Conservation (phyloP, 1,140 invertebrate genomes). For the Meloidogyne floridensis region DNA sequence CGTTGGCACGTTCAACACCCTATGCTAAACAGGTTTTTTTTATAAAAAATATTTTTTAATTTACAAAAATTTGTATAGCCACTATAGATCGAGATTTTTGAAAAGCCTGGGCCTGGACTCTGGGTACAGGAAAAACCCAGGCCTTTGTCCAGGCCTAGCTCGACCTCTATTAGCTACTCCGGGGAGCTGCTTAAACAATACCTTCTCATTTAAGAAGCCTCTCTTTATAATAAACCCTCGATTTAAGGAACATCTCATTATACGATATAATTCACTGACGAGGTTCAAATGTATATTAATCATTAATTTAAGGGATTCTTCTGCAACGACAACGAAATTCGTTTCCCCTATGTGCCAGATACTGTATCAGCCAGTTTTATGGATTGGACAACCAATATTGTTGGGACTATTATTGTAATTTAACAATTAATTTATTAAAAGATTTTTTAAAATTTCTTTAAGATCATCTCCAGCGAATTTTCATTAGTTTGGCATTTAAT, state of each 20-base stretch:
- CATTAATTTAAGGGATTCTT: constrained; percentile 50
- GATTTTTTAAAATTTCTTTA: neutral
- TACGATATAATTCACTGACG: too few relatives aligned
- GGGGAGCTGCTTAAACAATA: too few relatives aligned
- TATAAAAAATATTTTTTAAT: too few relatives aligned
- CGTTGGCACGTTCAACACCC: constrained; percentile 18
- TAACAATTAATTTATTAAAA: constrained; percentile 16
- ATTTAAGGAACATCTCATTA: too few relatives aligned
- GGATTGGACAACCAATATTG: constrained; percentile 46
- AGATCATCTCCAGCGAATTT: constrained; percentile 51
- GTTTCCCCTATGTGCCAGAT: constrained; percentile 43
- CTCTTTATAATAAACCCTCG: too few relatives aligned
- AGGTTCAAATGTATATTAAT: neutral
- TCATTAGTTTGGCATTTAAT: constrained; percentile 48
- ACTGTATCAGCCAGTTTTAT: constrained; percentile 50
- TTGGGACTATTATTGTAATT: constrained; percentile 48
- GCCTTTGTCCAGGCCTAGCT: too few relatives aligned
- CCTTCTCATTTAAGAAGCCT: too few relatives aligned
- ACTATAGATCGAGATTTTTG: too few relatives aligned
- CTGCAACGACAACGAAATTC: constrained; percentile 58
- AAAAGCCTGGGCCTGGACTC: too few relatives aligned
- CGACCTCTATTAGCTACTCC: too few relatives aligned
- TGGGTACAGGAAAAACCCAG: too few relatives aligned
- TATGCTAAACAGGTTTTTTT: constrained; percentile 36
- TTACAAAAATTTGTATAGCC: too few relatives aligned